Base-by-base conservation (phyloP, 2,113 vertebrate species). In the Cottus gobio region DNA sequence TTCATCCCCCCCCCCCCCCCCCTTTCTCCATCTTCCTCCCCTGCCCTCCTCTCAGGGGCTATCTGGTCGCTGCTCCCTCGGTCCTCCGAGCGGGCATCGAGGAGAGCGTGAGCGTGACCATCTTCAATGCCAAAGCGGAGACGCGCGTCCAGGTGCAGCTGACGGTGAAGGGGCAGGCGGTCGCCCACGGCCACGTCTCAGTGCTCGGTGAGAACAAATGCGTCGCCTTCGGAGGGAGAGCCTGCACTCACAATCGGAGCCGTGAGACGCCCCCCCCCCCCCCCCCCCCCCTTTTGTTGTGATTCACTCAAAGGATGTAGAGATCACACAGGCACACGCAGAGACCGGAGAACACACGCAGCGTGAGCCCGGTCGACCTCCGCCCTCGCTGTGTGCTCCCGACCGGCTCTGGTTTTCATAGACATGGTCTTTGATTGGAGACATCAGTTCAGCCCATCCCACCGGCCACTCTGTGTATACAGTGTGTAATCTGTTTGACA, bases 101-200 rank as follows among this genome's bases (percentile, higher is more conserved):
- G 79, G 97, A 97, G 87, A 93, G 94, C 1, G 88, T 99, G 71
- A 99, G 97, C 0, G 87, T 98, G 4, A 98, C 97, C 87, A 95
- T 97, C 91, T 99, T 99, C 66, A 96, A 96, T n/a, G 90, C 95
- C 0, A 83, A 75, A 57, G 90, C 92, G 48, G 96, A 97, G 80
- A 98, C 97, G 1, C 93, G 82, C 0, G 96, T 98, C 76, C 97
- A 97, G 89, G 94, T 96, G 74, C 96, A 97, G 92, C 89, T 98
- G 77, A 94, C 95, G 7, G 95, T 96, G 82, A 96, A 96, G 88
- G 97, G 97, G 8, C 95, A 97, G 92, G 88, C 89, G 0, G 96
- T 97, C 69, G 95, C 96, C 0, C 92, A 92, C 62, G 88, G 93
- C 89, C 96, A 97, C 0, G 94, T 95, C 26, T 93, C 92, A 0